phyloP scores from a whole-genome alignment of 2,113 vertebrate genomes.

The Clarias magur region DNA sequence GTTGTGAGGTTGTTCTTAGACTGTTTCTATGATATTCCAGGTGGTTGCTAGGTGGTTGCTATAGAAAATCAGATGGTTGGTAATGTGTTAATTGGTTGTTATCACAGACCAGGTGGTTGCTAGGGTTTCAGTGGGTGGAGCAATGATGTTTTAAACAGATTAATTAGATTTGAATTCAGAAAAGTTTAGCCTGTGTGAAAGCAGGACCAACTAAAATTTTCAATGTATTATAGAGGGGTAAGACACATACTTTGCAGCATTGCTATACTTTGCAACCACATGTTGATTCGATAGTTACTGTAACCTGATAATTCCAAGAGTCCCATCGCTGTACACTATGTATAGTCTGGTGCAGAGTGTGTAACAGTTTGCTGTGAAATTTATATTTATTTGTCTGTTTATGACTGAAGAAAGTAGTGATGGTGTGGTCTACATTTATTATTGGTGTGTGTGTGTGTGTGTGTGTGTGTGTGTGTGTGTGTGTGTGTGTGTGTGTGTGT shows the following conservation, averaged over 20 bases:
- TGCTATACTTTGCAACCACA: not conserved
- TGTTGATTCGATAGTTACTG: no score
- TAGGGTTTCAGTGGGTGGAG: not conserved
- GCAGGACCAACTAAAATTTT: not conserved
- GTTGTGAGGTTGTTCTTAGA: not conserved
- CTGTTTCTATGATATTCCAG: not conserved
- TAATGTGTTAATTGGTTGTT: not conserved
- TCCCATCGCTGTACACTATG: not conserved
- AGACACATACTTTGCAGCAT: not conserved
- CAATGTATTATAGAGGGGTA: not conserved
- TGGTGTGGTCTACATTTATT: not conserved
- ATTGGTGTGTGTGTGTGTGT: conserved; percentile 1
- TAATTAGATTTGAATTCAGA: not conserved
- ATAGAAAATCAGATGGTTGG: not conserved
- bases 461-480: conserved; percentile 24
- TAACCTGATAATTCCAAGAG: not conserved
- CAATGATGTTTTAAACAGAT: not conserved
- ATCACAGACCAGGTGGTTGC: not conserved
- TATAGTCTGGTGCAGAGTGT: not conserved
- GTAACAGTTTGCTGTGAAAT: not conserved
- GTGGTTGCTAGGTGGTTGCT: not conserved
- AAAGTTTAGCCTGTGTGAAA: not conserved
- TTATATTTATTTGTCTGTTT: not conserved
- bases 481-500: conserved; percentile 27
- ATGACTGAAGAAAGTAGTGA: not conserved